These are phyloP conservation scores for Phalloptychus januarius DNA, from an alignment of 2,797 vertebrate genomes.

Conservation along the genomic window DNA sequence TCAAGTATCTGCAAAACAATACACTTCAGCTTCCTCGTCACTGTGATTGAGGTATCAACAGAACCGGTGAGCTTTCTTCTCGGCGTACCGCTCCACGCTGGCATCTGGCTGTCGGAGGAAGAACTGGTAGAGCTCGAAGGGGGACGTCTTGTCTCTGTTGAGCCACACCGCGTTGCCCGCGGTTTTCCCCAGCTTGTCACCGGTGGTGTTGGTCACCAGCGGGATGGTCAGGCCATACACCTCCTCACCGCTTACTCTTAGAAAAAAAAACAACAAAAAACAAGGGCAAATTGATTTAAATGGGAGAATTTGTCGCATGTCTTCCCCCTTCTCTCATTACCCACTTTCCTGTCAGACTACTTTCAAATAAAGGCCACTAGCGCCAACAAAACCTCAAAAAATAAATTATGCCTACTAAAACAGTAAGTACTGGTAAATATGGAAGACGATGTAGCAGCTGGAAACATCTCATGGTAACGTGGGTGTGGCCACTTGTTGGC, in stretches of 20 bases:
- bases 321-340: too few relatives aligned
- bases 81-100: constrained; percentile 83
- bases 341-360: too few relatives aligned
- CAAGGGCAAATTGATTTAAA: neutral
- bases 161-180: constrained; percentile 97
- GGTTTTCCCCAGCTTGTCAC: constrained; percentile 96
- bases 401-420: neutral
- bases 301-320: too few relatives aligned
- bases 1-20: constrained; percentile 85
- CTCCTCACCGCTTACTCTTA: constrained; percentile 89
- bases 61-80: neutral
- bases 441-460: neutral
- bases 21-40: neutral
- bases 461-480: neutral
- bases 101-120: constrained; percentile 90
- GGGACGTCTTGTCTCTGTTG: constrained; percentile 90
- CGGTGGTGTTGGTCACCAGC: constrained; percentile 89
- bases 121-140: constrained; percentile 96
- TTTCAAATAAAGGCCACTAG: too few relatives aligned
- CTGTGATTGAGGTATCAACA: neutral
- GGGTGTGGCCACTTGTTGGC: neutral
- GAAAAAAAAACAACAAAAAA: neutral
- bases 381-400: too few relatives aligned
- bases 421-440: neutral
- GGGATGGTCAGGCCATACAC: constrained; percentile 94